phyloP scores from a whole-genome alignment of 2,888 invertebrate species.

The Cinara cedri region DNA sequence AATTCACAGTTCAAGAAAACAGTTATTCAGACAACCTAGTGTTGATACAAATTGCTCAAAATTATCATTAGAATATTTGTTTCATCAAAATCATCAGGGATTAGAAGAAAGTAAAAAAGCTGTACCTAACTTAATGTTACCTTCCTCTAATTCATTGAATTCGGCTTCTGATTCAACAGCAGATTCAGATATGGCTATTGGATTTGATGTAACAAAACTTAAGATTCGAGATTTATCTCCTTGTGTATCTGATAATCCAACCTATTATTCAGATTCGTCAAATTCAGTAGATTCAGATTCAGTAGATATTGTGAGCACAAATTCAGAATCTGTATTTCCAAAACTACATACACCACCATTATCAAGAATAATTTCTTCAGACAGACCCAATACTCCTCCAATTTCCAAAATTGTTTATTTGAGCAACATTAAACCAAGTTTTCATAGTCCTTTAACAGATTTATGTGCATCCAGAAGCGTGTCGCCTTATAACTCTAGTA shows the following conservation, averaged over 20 bases:
- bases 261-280: conserved; percentile 49
- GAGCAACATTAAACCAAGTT: conserved; percentile 42
- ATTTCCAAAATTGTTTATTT: conserved; percentile 51
- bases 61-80: conserved; percentile 52
- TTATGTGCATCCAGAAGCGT: conserved; percentile 43
- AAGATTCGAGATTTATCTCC: conserved; percentile 35
- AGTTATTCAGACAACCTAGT: conserved; percentile 39
- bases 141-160: conserved; percentile 47
- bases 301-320: conserved; percentile 51
- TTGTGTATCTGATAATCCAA: conserved; percentile 45
- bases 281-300: conserved; percentile 44
- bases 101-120: conserved; percentile 1
- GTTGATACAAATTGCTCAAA: conserved; percentile 47
- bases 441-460: conserved; percentile 47
- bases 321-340: conserved; percentile 37
- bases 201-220: conserved; percentile 38
- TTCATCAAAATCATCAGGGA: background rate
- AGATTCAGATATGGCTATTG: conserved; percentile 51
- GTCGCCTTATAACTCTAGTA: conserved; percentile 56
- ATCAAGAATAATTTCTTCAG: conserved; percentile 29
- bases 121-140: conserved; percentile 39
- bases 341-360: conserved; percentile 27
- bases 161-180: conserved; percentile 52
- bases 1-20: conserved; percentile 6
- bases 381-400: conserved; percentile 38